Evolutionary conservation across 2,113 vertebrate species (phyloP).

Genomic region (Rhinopomastus cyanomelas): DNA sequence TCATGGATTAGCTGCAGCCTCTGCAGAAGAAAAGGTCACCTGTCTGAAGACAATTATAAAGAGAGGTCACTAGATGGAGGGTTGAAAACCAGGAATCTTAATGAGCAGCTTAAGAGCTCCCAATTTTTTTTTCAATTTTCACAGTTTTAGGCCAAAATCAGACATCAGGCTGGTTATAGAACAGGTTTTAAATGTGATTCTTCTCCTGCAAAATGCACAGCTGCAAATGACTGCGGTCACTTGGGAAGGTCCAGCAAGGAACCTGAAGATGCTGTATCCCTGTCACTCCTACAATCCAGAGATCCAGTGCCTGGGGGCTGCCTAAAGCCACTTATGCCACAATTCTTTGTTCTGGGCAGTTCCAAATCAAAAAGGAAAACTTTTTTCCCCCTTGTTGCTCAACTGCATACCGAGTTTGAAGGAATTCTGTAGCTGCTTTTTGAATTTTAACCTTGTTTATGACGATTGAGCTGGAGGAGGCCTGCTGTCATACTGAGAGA

Average conservation of each 20-base stretch:
- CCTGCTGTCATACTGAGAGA: background rate
- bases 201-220: background rate
- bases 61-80: background rate
- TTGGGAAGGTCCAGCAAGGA: background rate
- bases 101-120: background rate
- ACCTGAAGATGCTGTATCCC: background rate
- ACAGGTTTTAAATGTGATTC: background rate
- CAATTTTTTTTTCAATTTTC: background rate
- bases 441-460: background rate
- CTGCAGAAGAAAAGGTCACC: background rate
- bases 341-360: background rate
- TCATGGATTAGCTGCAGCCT: background rate
- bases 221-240: background rate
- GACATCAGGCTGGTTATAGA: background rate
- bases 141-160: background rate
- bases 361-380: background rate
- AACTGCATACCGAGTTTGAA: background rate
- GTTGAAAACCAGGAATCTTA: background rate
- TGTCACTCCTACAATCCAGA: background rate
- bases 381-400: background rate
- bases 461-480: accelerated
- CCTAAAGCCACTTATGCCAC: accelerated
- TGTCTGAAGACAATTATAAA: background rate
- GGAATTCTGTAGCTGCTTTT: background rate
- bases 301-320: accelerated